These are phyloP conservation scores for Phoxinus dragarum DNA, from an alignment of 2,797 vertebrate species.

Conservation along the genomic window DNA sequence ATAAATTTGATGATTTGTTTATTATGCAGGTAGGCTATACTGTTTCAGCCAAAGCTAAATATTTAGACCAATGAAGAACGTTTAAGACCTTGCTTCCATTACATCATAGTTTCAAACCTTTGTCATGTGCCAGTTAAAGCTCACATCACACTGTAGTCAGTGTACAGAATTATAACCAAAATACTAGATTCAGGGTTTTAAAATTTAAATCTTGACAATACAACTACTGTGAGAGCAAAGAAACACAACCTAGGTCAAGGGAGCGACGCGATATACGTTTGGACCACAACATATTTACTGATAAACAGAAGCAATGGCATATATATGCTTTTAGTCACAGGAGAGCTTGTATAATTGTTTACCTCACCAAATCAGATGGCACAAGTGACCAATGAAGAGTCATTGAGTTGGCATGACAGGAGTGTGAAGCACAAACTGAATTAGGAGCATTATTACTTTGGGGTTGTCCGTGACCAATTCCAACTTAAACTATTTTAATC, in stretches of 20 bases:
- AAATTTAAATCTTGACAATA: background rate
- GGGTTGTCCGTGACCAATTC: background rate
- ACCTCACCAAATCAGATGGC: background rate
- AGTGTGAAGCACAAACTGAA: background rate
- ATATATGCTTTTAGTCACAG: background rate
- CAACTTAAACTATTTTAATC: no score
- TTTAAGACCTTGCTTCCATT: background rate
- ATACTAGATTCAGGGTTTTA: background rate
- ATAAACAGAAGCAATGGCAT: no score
- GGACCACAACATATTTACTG: background rate
- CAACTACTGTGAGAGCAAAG: background rate
- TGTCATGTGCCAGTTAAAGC: background rate
- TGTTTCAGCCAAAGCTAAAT: background rate
- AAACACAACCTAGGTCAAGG: background rate
- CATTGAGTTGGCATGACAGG: no score
- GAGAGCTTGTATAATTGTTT: background rate
- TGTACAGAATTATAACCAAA: background rate
- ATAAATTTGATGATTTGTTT: background rate
- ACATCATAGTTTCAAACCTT: constrained; percentile 5
- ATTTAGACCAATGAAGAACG: background rate
- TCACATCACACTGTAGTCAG: background rate
- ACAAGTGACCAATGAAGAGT: background rate
- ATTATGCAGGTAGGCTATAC: background rate
- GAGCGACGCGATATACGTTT: background rate
- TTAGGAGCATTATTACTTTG: background rate